Conservation (phyloP, 2,888 invertebrate genomes). For the Halocaridina rubra region DNA sequence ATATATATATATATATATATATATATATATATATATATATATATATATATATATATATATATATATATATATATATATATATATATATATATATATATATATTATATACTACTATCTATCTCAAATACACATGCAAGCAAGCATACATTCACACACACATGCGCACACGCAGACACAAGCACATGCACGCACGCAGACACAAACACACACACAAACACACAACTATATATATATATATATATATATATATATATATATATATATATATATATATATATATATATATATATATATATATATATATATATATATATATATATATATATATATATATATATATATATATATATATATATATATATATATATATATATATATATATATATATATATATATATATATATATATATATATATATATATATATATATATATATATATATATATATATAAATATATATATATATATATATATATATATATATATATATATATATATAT, state of each 20-base stretch:
- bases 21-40: background rate
- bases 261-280: background rate
- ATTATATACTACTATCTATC: background rate
- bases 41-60: background rate
- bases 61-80: background rate
- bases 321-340: background rate
- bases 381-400: conserved; percentile 1
- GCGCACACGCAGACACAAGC: no score
- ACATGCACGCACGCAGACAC: background rate
- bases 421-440: conserved; percentile 2
- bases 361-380: background rate
- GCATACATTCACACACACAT: background rate
- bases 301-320: background rate
- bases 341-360: conserved; percentile 3
- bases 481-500: conserved; percentile 8
- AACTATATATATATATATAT: background rate
- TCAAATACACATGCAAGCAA: background rate
- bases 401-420: conserved; percentile 5
- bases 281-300: background rate
- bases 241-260: background rate
- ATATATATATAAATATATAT: background rate
- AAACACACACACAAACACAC: background rate
- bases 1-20: conserved; percentile 8
- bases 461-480: background rate
- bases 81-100: background rate